Evolutionary conservation across 2,888 invertebrate species (phyloP), one percentile per base, ranked within the genome.

Genomic region (Parochlus steinenii): DNA sequence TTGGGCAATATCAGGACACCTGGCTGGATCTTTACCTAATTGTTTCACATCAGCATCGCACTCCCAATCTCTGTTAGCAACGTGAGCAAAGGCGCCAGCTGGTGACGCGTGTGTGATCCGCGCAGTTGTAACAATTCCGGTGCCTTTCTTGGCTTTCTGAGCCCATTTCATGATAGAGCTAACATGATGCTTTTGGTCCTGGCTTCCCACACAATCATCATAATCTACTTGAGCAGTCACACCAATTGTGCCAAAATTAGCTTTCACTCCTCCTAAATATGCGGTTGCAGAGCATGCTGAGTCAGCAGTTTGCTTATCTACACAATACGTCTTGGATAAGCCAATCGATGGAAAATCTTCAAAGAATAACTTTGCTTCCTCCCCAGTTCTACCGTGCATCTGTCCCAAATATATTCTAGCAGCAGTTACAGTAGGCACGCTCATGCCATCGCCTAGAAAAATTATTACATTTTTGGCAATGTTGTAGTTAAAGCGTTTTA

Each of bases 271-370:
- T 12, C 71, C 63, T 25, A 83, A 56, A 49, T 79, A 81, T 0
- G 85, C 82, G 0, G 85, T 86, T 0, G 80, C 77, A 3, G 81
- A 76, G 48, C 77, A 81, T 0, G 86, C 85, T 0, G 83, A 85
- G 50, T 87, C 87, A 0, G 83, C 71, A 1, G 81, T 80, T 51
- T 80, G 74, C 30, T 63, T 60, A 47, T 81, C 74, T 2, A 78
- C 68, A 45, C 78, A 74, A 50, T 80, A 81, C 0, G 80, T 79
- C 74, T 76, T 74, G 1, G 74, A 69, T 12, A 79, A 50, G 26
- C 73, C 79, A 7, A 65, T 56, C 41, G 70, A 63, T 0, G 77
- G 77, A 45, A 80, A 78, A 37, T 61, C 61, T 49, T 81, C 81
- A 47, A 79, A 80, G 20, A 65, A 62, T 26, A 81, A 52, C 3